phyloP scores from a whole-genome alignment of 1,140 invertebrate species.

The Dreissena polymorpha region DNA sequence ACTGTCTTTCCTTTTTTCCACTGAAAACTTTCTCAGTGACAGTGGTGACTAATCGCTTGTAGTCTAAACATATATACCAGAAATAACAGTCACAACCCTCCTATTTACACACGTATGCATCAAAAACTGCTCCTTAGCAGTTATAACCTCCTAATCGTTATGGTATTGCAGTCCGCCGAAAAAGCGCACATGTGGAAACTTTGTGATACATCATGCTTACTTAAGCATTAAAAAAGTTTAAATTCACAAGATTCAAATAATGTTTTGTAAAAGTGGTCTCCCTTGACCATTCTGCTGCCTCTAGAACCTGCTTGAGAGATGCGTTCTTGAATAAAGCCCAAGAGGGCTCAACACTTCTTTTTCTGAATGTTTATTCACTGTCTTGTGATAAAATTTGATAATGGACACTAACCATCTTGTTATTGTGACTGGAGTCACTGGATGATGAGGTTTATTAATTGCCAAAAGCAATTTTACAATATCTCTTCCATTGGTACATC shows the following conservation, averaged over 20 bases:
- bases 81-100: not conserved
- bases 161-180: not conserved
- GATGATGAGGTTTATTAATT: conserved; percentile 44
- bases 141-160: not conserved
- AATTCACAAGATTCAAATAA: conserved; percentile 9
- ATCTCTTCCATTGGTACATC: not conserved
- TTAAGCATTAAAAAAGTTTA: conserved; percentile 26
- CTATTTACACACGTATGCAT: not conserved
- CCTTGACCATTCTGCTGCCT: conserved; percentile 36
- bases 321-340: conserved; percentile 33
- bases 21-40: not conserved
- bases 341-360: conserved; percentile 35
- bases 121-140: not conserved
- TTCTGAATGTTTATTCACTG: not conserved
- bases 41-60: too few species aligned
- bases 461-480: conserved; percentile 40
- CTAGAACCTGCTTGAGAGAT: conserved; percentile 2
- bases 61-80: not conserved
- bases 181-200: not conserved
- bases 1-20: not conserved
- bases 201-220: not conserved
- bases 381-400: conserved; percentile 27
- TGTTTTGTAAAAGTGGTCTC: conserved; percentile 21
- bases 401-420: conserved; percentile 12
- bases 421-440: conserved; percentile 21